Evolutionary conservation across 2,888 invertebrate species (phyloP), one percentile per base, ranked within the genome.

Genomic region (Tipula lateralis): DNA sequence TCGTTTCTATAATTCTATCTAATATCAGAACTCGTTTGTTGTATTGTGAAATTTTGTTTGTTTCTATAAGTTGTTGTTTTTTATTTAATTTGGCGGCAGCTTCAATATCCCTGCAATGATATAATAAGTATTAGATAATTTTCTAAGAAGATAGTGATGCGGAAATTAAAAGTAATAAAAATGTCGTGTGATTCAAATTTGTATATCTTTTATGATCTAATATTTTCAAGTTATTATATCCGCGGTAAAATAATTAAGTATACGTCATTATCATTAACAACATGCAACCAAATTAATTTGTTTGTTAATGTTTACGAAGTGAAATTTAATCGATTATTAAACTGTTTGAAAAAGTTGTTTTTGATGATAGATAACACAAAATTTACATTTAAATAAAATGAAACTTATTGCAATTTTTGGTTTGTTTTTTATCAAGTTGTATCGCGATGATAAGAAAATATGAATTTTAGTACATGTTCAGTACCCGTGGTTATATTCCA

Each of bases 1-100:
- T 92, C 39, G 92, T 92, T 86, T 94, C 94, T 87, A 94, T 93
- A 16, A 95, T 89, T n/a, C 92, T 92, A 87, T 95, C 95, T 0
- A 95, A 94, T 85, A 94, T 91, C 80, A 95, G 91, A 19, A 93
- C 92, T 85, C 92, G 92, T 86, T 93, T 93, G 86, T 93, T 93
- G 83, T 93, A 92, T 85, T 89, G 89, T 84, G 88, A 87, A 29
- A 90, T 86, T 84, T 87, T 87, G 36, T 88, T 87, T 86, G 88
- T 88, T 82, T 87, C 87, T 34, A 87, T 87, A 13, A 88, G 88
- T 9, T 66, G 66, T 12, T 66, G 24, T 19, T 24, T 7, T 24
- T 9, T 66, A 66, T 66, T 66, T 66, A 66, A 66, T 66, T 9
- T 19, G 7, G 66, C 66, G 19, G 66, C 66, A 9, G 19, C 66